Percentiles rank a stretch among this genome's conserved stretches.
These are phyloP conservation scores for Tribolium madens DNA, from an alignment of 1,140 invertebrate genomes.

Conservation along the genomic window DNA sequence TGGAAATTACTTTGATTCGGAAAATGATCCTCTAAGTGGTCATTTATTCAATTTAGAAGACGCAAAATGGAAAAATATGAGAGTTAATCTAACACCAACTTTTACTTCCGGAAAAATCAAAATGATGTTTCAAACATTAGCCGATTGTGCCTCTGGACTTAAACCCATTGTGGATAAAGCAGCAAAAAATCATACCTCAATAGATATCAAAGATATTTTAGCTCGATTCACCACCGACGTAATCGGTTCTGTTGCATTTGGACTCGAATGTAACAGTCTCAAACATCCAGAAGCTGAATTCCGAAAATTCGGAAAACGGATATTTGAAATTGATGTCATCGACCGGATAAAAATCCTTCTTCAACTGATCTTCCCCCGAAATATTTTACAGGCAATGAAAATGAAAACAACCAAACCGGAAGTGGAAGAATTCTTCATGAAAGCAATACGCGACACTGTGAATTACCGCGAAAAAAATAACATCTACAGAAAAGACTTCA, in stretches of 20 bases:
- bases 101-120: slow-evolving; percentile 69
- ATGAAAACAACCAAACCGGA: slow-evolving; percentile 17
- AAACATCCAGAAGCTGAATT: slow-evolving; percentile 70
- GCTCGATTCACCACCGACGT: slow-evolving; percentile 74
- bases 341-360: not conserved
- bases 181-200: slow-evolving; percentile 53
- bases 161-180: slow-evolving; percentile 62
- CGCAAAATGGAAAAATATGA: slow-evolving; percentile 66
- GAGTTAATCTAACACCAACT: slow-evolving; percentile 66
- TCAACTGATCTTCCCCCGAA: not conserved
- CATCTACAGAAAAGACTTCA: slow-evolving; percentile 67
- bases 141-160: slow-evolving; percentile 59
- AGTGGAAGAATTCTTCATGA: slow-evolving; percentile 65
- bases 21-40: slow-evolving; percentile 68
- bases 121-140: slow-evolving; percentile 67
- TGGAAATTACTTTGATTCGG: slow-evolving; percentile 68
- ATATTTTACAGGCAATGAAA: not conserved
- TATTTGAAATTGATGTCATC: slow-evolving; percentile 46
- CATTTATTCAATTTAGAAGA: slow-evolving; percentile 69
- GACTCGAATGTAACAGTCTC: slow-evolving; percentile 71
- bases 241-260: slow-evolving; percentile 73
- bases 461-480: slow-evolving; percentile 65
- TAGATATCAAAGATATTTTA: slow-evolving; percentile 71
- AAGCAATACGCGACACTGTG: slow-evolving; percentile 65
- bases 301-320: slow-evolving; percentile 55